Evolutionary conservation across 2,113 vertebrate species (phyloP), one percentile per base, ranked within the genome.

Genomic region (Sinocyclocheilus anophthalmus): DNA sequence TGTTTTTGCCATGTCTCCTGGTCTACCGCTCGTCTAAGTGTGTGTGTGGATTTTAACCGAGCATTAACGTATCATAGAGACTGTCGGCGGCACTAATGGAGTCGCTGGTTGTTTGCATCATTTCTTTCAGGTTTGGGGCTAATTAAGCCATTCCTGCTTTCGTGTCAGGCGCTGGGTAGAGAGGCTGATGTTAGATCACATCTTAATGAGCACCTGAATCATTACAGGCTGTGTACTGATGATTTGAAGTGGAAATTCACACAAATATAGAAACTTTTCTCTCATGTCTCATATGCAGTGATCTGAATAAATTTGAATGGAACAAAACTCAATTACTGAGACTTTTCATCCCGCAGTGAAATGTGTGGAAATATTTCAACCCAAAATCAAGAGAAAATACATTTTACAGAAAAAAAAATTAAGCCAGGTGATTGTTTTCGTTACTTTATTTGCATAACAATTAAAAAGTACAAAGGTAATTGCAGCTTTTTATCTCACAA

Each of bases 1-100:
- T 83, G 65, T 57, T 83, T 70, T 72, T 57, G 7, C 42, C 16
- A 69, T 83, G 81, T 69, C 24, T 83, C 20, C 26, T 55, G n/a
- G 18, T 83, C 50, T n/a, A 42, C 12, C 7, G 6, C 16, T 33
- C 5, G 10, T 69, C 9, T 82, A 20, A 73, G n/a, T 50, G 65
- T 50, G 81, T 4, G 39, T 45, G n/a, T n/a, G 57, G 33, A 9
- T 53, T 37, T 22, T 20, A 70, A 24, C 39, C 11, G 26, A 70
- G 65, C 45, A 18, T 65, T 81, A 26, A 20, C 26, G 61, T 8
- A 53, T 83, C 24, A 18, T n/a, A 48, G 4, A 53, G 63, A 55
- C 45, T 18, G 24, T 70, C 81, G 20, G 63, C 7, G 14, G 1
- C 16, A n/a, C 45, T 83, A 50, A 70, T 83, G 45, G 48, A 53